Evolutionary conservation across 2,888 invertebrate species (phyloP), one percentile per base, ranked within the genome.

Genomic region (Drosophila paramelanica): DNA sequence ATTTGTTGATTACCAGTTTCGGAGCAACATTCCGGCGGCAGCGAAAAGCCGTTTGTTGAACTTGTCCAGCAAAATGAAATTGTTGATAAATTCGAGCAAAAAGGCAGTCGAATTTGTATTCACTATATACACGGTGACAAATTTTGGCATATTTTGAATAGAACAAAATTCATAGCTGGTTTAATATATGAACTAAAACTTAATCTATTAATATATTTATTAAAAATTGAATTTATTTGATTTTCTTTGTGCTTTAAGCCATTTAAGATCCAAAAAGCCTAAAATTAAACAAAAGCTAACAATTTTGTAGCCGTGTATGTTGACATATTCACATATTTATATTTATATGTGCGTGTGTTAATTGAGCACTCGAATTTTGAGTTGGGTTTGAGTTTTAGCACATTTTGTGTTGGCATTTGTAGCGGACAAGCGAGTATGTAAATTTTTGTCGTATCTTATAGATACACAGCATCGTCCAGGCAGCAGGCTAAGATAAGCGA

Each of bases 21-120:
- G 47, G 60, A 47, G 66, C 66, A 70, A 67, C 88, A 83, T 88
- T 88, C 86, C 83, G 55, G 20, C 47, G 64, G 43, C 42, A 57
- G 25, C n/a, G 55, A 41, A 61, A 64, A 67, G 66, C 69, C 70
- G 83, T 80, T 84, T 84, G 69, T 79, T 87, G 88, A 82, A 83
- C 82, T 79, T 84, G 79, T 69, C 49, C 55, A 43, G 33, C 76
- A 56, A 84, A 81, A 80, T 64, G 67, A 76, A 76, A 81, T 73
- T 70, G 55, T 65, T 79, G 61, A 74, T 66, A 74, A 74, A 75
- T 59, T 53, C 50, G 25, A 64, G 52, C 23, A 46, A 41, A 69
- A 71, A 70, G 49, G 53, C 67, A 65, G 67, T 41, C 67, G 49
- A 58, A 56, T 25, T 13, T 13, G 4, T 31, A 13, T 14, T 10